A percentile compares a stretch with the other conserved stretches of the same genome.
phyloP scores from a whole-genome alignment of 2,113 vertebrate species.

The Syngnathus typhle region DNA sequence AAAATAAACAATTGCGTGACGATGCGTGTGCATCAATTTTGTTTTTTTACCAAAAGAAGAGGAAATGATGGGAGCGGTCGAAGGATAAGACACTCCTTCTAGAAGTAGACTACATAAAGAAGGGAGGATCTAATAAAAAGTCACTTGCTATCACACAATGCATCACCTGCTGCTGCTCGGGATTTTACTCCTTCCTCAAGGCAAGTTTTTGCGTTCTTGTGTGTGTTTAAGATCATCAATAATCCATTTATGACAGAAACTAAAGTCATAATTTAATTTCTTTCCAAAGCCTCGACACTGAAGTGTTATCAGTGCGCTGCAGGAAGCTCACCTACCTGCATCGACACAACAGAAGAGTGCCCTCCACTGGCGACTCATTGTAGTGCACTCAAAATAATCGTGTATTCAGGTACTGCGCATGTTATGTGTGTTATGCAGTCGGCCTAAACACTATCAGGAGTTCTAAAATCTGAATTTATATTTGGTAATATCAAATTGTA shows the following conservation, averaged over 20 bases:
- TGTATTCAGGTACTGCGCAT: constrained; percentile 11
- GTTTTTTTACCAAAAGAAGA: background rate
- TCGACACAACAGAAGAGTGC: constrained; percentile 1
- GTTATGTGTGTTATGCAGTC: background rate
- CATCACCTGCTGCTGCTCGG: constrained; percentile 32
- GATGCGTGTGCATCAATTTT: background rate
- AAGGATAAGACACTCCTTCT: background rate
- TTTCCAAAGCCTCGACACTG: constrained; percentile 20
- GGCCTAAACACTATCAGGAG: background rate
- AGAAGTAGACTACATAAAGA: background rate
- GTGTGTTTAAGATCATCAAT: background rate
- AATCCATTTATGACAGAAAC: background rate
- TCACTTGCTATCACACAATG: constrained; percentile 28
- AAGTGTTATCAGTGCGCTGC: constrained; percentile 7
- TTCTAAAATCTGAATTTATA: too few relatives aligned
- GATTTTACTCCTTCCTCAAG: constrained; percentile 39
- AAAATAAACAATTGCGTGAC: background rate
- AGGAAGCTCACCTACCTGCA: fast-evolving
- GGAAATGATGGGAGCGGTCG: constrained; percentile 17
- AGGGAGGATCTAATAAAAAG: background rate
- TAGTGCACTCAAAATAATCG: fast-evolving
- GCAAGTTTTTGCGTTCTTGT: constrained; percentile 18
- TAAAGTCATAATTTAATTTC: background rate
- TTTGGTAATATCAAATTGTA: too few relatives aligned
- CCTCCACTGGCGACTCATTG: constrained; percentile 2